Evolutionary conservation across 2,797 vertebrate genomes (phyloP), one percentile per base, ranked within the genome.

Genomic region (Varecia variegata): DNA sequence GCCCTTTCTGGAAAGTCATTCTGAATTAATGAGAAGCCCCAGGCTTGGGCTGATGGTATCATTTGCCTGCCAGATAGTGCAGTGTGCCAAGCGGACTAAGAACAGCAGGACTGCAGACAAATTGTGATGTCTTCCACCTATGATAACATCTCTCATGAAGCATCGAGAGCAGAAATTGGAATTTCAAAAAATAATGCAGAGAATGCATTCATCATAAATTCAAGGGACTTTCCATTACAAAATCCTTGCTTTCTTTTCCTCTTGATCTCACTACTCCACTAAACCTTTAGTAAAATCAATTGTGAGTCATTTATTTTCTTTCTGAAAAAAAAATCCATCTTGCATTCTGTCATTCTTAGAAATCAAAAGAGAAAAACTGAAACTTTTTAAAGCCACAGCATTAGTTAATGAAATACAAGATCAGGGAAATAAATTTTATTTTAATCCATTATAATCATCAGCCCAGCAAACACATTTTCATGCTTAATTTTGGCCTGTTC

Each of bases 241-340:
- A 68, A 68, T 5, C 67, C 15, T 0, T 2, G 15, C 50, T 71
- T 85, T 88, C 43, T 50, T 27, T 60, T 74, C 25, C 35, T 82
- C 40, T n/a, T 4, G 1, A 68, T 68, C 65, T 32, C 38, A 23
- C 25, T 20, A 30, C 70, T 45, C 80, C 32, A 52, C 58, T 30
- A 47, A 87, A 70, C 74, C 65, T 71, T 90, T 67, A 77, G 71
- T 60, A 65, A 93, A 95, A 90, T 88, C 87, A 68, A 38, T 47
- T 45, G 18, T 43, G 87, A 95, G 47, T 96, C 87, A 67, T 58
- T 79, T 89, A 79, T 32, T 92, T 81, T n/a, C 74, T 94, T 65
- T 65, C 70, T 79, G 11, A 13, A 67, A 56, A 54, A 56, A 83
- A 90, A 32, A 90, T 35, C 18, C 40, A 65, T 43, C 65, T 88